These are phyloP conservation scores for Zaprionus davidi DNA, from an alignment of 1,140 invertebrate species.

Conservation along the genomic window DNA sequence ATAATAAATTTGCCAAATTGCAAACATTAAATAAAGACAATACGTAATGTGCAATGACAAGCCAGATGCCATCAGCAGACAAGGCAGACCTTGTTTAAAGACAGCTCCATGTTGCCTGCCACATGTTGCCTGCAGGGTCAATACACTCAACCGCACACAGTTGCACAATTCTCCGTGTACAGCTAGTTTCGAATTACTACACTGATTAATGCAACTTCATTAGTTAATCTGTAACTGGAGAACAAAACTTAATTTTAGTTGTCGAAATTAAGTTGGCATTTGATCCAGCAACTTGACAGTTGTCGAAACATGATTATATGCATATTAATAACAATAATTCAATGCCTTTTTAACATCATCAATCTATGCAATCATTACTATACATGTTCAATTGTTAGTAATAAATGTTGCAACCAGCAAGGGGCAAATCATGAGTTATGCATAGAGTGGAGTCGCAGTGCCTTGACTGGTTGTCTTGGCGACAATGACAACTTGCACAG, in stretches of 20 bases:
- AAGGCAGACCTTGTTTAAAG: constrained; percentile 37
- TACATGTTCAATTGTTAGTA: constrained; percentile 8
- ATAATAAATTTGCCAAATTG: constrained; percentile 83
- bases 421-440: not conserved
- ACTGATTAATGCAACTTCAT: constrained; percentile 4
- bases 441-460: not conserved
- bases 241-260: not conserved
- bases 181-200: not conserved
- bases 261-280: not conserved
- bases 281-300: not conserved
- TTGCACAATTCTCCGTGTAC: not conserved
- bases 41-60: constrained; percentile 69
- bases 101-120: constrained; percentile 31
- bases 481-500: constrained; percentile 11
- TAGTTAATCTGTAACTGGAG: constrained; percentile 1
- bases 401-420: not conserved
- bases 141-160: constrained; percentile 23
- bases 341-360: not conserved
- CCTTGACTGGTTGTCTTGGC: not conserved
- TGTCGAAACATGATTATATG: not conserved
- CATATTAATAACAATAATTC: not conserved
- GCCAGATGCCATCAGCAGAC: constrained; percentile 46
- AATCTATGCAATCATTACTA: not conserved
- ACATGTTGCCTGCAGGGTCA: constrained; percentile 54
- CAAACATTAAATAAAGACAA: constrained; percentile 82